Percentiles rank a stretch among this genome's conserved stretches.
Evolutionary conservation across 2,888 invertebrate genomes (phyloP).

Genomic region (Drosophila neonasuta): DNA sequence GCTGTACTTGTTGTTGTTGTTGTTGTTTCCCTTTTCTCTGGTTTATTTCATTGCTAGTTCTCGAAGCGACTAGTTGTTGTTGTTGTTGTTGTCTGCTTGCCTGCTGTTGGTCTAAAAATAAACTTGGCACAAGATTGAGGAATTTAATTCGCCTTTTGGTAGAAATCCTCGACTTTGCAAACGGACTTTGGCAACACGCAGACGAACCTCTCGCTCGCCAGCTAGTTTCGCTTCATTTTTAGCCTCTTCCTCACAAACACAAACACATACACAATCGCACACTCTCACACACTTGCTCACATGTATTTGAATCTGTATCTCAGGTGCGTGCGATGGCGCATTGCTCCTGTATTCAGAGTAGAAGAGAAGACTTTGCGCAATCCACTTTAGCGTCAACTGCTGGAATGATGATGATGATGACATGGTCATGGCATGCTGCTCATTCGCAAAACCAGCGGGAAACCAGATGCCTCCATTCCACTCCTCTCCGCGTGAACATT

Average conservation of each 20-base stretch:
- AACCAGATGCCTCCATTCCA: background rate
- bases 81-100: slow-evolving; percentile 15
- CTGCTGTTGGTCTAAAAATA: slow-evolving; percentile 74
- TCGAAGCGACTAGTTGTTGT: slow-evolving; percentile 52
- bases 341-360: slow-evolving; percentile 56
- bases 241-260: slow-evolving; percentile 3
- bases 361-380: slow-evolving; percentile 16
- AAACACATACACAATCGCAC: background rate
- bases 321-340: slow-evolving; percentile 42
- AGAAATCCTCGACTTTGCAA: slow-evolving; percentile 78
- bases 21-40: slow-evolving; percentile 45
- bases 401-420: slow-evolving; percentile 65
- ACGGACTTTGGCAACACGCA: slow-evolving; percentile 71
- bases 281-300: background rate
- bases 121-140: slow-evolving; percentile 77
- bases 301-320: slow-evolving; percentile 42
- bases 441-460: slow-evolving; percentile 35
- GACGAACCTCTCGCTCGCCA: slow-evolving; percentile 20
- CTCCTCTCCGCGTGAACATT: slow-evolving; percentile 36
- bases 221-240: slow-evolving; percentile 30
- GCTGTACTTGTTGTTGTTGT: slow-evolving; percentile 20
- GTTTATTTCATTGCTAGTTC: slow-evolving; percentile 72
- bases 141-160: slow-evolving; percentile 80
- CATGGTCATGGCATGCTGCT: slow-evolving; percentile 63
- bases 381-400: slow-evolving; percentile 70